These are phyloP conservation scores for Saguinus midas DNA, from an alignment of 2,113 vertebrate species.

Conservation along the genomic window DNA sequence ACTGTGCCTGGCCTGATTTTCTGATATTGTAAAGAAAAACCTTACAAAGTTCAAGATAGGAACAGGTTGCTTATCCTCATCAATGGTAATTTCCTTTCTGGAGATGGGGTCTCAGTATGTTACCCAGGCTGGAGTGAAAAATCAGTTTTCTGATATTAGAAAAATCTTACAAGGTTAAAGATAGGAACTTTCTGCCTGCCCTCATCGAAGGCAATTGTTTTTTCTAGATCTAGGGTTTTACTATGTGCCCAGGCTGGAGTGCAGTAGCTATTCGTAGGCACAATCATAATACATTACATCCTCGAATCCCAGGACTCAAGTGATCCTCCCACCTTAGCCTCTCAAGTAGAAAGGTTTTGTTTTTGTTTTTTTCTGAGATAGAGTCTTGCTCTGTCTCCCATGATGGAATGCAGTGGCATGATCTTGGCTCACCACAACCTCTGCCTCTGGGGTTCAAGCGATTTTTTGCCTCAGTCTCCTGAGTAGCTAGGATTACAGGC, in stretches of 20 bases:
- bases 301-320: not conserved
- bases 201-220: not conserved
- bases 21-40: not conserved
- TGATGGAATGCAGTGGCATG: too few relatives aligned
- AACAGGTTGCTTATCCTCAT: not conserved
- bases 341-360: too few relatives aligned
- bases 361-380: too few relatives aligned
- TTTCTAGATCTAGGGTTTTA: not conserved
- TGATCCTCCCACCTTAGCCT: not conserved
- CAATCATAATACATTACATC: not conserved
- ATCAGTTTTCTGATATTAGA: slow-evolving; percentile 20
- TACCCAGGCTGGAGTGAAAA: not conserved
- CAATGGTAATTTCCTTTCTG: not conserved
- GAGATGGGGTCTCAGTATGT: not conserved
- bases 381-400: too few relatives aligned
- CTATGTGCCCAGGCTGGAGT: not conserved
- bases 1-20: not conserved
- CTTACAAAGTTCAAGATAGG: not conserved
- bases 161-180: slow-evolving; percentile 18
- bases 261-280: not conserved
- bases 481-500: too few relatives aligned
- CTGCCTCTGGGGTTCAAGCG: too few relatives aligned
- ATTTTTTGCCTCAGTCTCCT: too few relatives aligned
- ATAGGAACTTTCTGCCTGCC: not conserved
- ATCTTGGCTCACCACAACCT: too few relatives aligned